These are phyloP conservation scores for Xenentodon cancila DNA, from an alignment of 2,797 vertebrate genomes.

Conservation along the genomic window DNA sequence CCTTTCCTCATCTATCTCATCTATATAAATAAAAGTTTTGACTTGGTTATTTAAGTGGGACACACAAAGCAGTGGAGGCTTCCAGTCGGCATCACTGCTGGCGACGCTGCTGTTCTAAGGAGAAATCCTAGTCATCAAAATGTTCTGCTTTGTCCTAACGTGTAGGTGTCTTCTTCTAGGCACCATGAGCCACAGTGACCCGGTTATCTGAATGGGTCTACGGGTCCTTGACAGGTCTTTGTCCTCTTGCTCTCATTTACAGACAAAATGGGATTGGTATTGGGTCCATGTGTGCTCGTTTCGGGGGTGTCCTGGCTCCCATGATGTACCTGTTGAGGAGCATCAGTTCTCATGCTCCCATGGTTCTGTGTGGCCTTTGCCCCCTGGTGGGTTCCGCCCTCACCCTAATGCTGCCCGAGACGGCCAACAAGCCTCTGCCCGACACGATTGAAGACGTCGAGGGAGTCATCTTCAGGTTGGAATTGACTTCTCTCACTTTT, in stretches of 20 bases:
- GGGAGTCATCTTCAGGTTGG: slow-evolving; percentile 42
- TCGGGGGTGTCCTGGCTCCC: slow-evolving; percentile 75
- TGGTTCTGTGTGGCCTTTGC: slow-evolving; percentile 76
- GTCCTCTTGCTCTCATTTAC: slow-evolving; percentile 3
- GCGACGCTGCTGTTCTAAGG: no score
- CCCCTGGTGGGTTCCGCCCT: slow-evolving; percentile 73
- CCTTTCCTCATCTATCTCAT: no score
- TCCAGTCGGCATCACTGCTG: no score
- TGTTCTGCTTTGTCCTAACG: no score
- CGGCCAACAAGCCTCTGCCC: slow-evolving; percentile 68
- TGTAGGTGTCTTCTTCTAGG: no score
- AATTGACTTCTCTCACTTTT: background rate
- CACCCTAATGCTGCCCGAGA: slow-evolving; percentile 75
- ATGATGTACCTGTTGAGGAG: slow-evolving; percentile 67
- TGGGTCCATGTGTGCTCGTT: slow-evolving; percentile 75
- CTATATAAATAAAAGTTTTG: no score
- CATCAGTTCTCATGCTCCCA: slow-evolving; percentile 66
- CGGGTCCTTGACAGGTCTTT: no score
- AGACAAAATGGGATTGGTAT: slow-evolving; percentile 81
- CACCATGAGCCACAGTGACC: no score
- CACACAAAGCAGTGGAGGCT: no score
- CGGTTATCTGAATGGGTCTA: no score
- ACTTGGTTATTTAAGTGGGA: no score
- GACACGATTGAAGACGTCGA: slow-evolving; percentile 76
- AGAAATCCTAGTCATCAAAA: no score